A percentile compares a stretch with the other conserved stretches of the same genome.
Conservation (phyloP, 2,113 vertebrate genomes). For the Synchiropus splendidus region DNA sequence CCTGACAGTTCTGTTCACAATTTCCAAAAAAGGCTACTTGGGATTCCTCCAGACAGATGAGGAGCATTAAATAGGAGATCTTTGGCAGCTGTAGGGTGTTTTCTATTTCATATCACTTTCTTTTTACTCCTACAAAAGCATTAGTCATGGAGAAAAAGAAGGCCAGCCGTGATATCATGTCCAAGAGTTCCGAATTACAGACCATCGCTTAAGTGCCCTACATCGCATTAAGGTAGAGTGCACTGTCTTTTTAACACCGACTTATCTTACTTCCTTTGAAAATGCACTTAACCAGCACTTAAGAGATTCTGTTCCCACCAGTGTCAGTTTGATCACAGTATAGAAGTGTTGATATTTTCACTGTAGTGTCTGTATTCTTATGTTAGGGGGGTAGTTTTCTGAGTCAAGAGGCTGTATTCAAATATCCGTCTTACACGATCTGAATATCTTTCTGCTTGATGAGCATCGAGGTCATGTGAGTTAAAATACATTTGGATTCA, state of each 20-base stretch:
- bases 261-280: slow-evolving; percentile 45
- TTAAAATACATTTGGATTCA: too few relatives aligned
- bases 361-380: too few relatives aligned
- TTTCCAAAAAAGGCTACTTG: slow-evolving; percentile 41
- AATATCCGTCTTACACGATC: background rate
- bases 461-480: too few relatives aligned
- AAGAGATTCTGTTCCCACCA: slow-evolving; percentile 48
- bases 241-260: slow-evolving; percentile 40
- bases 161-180: slow-evolving; percentile 16
- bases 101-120: slow-evolving; percentile 37
- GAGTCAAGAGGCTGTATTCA: slow-evolving; percentile 10
- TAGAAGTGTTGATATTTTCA: slow-evolving; percentile 38
- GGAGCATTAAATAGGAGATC: slow-evolving; percentile 56
- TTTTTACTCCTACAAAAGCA: slow-evolving; percentile 26
- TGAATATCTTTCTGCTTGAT: slow-evolving; percentile 5
- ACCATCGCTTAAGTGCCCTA: slow-evolving; percentile 45
- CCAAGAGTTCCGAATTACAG: slow-evolving; percentile 17
- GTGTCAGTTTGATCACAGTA: slow-evolving; percentile 46
- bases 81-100: slow-evolving; percentile 37
- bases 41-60: slow-evolving; percentile 33
- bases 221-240: slow-evolving; percentile 50
- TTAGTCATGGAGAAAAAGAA: slow-evolving; percentile 17
- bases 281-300: slow-evolving; percentile 58
- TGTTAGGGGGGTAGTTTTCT: slow-evolving; percentile 1
- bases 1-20: slow-evolving; percentile 30